phyloP scores from a whole-genome alignment of 2,113 vertebrate genomes.

The cattle (Bos taurus) region ARS-UCD2.0 NC_037347.1:6734501-6735000 shows the following conservation, averaged over 20 bases:
- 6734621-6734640: not conserved
- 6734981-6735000: not conserved
- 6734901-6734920: not conserved
- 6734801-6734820: not conserved
- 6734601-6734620: not conserved
- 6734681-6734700: not conserved
- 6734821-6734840: not conserved
- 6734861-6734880: not conserved
- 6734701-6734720: not conserved
- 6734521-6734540: not conserved
- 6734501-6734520: constrained; percentile 6
- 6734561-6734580: not conserved
- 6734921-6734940: not conserved
- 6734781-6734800: not conserved
- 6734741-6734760: not conserved
- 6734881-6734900: constrained; percentile 33
- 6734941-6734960: not conserved
- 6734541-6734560: not conserved
- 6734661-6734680: not conserved
- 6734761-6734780: not conserved
- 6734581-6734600: not conserved
- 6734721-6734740: not conserved
- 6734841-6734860: not conserved
- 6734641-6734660: not conserved
- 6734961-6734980: not conserved